Base-by-base conservation (phyloP, 2,113 vertebrate genomes). In the Pycnonotus jocosus region DNA sequence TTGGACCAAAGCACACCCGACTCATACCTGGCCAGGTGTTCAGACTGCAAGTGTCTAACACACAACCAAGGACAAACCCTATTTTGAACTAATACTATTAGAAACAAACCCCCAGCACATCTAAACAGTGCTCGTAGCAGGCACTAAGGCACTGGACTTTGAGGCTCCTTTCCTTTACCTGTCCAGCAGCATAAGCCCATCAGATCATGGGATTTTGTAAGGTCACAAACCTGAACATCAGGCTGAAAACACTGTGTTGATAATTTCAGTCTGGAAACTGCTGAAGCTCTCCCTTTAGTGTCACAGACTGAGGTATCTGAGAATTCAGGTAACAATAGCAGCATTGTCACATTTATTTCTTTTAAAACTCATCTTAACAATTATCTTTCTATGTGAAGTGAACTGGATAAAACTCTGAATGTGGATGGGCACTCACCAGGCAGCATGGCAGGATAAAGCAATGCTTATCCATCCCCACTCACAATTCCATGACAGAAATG, bases 111-210 rank as follows among this genome's bases (percentile, higher is more conserved):
- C 30, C 25, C 78, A 45, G 33, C 61, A 44, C 42, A 31, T 2
- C 21, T 3, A 12, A 8, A 2, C 42, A 37, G 15, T 1, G 1
- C 3, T 24, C 9, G 22, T 0, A 12, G 33, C 4, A 50, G 37
- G 25, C 33, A 24, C 7, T 50, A 23, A 58, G 38, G 30, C 50
- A 40, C 15, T 12, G 11, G 27, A 30, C 22, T 58, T 7, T 1
- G 44, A 64, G 71, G 64, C 8, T 44, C 0, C 61, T 35, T 23
- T 16, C 66, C 76, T 56, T 23, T 1, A 6, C 37, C 57, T 21
- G 22, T 11, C 22, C 17, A 44, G 74, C 5, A 3, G 18, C 3
- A 61, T 0, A 1, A 66, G 15, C 45, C 33, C 38, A 33, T 28
- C 66, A 18, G 48, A 56, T 4, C 44, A 12, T 1, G 21, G 54